Evolutionary conservation across 2,888 invertebrate species (phyloP).

Genomic region (Synergus umbraculus): DNA sequence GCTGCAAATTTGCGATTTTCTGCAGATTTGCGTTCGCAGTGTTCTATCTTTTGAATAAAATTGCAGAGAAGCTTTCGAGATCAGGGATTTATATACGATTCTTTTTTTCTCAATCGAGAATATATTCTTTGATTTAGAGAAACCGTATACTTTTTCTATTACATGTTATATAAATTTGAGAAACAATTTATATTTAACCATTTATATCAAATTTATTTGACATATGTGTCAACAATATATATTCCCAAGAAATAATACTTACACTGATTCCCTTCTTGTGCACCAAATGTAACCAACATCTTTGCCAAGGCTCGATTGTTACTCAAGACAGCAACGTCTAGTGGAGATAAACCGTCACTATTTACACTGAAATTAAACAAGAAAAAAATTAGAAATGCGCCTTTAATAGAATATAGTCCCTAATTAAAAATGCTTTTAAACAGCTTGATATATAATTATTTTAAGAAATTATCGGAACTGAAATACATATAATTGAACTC

Average conservation of each 20-base stretch:
- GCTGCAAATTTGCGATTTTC: background rate
- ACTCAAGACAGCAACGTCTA: conserved; percentile 96
- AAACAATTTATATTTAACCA: background rate
- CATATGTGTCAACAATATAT: background rate
- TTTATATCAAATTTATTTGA: background rate
- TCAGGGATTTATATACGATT: background rate
- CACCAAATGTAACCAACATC: conserved; percentile 93
- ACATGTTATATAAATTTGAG: no score
- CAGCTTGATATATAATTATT: no score
- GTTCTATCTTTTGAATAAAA: background rate
- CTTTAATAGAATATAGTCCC: no score
- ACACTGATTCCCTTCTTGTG: conserved; percentile 91
- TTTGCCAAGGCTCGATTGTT: conserved; percentile 92
- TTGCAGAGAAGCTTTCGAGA: background rate
- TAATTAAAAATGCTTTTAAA: no score
- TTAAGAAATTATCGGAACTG: no score
- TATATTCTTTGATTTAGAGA: background rate
- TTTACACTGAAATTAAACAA: conserved; percentile 84
- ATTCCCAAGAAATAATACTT: conserved; percentile 76
- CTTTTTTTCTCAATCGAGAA: background rate
- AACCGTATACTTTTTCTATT: background rate
- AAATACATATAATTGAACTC: no score
- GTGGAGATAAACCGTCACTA: conserved; percentile 90
- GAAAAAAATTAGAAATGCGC: conserved; percentile 26
- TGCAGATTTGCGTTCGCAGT: background rate